Conservation (phyloP, 2,888 invertebrate species). For the Torymus auratus region DNA sequence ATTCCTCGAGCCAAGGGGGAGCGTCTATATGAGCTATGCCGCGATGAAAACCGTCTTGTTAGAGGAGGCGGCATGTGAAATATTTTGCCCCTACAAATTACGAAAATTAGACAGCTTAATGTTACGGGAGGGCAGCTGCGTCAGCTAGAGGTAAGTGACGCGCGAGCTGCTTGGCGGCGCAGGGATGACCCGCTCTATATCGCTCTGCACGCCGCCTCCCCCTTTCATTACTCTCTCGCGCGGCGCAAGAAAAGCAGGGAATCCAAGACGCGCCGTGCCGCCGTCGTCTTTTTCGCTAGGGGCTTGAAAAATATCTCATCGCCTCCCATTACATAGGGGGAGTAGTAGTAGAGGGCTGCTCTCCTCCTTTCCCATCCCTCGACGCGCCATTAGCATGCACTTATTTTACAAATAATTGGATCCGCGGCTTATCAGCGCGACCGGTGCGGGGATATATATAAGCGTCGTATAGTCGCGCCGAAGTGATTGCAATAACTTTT, state of each 20-base stretch:
- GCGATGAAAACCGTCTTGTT: constrained; percentile 45
- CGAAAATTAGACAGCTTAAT: constrained; percentile 57
- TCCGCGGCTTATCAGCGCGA: background rate
- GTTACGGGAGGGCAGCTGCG: constrained; percentile 6
- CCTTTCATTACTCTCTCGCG: constrained; percentile 27
- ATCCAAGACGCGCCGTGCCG: constrained; percentile 7
- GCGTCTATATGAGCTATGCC: background rate
- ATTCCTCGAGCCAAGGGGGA: background rate
- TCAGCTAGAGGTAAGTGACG: constrained; percentile 28
- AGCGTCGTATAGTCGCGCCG: no score
- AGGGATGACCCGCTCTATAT: background rate
- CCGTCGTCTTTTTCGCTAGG: background rate
- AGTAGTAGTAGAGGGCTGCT: background rate
- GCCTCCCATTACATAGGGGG: no score
- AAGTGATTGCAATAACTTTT: no score
- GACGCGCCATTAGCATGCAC: constrained; percentile 7
- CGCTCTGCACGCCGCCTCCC: background rate
- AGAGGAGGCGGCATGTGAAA: constrained; percentile 24
- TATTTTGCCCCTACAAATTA: constrained; percentile 54
- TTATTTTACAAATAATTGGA: constrained; percentile 22
- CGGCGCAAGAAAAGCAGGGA: constrained; percentile 15
- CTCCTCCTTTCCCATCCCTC: background rate
- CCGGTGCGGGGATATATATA: no score
- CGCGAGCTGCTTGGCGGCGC: background rate
- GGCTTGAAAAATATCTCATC: constrained; percentile 28